Base-by-base conservation (phyloP, 2,113 vertebrate genomes). In the Ictalurus punctatus region DNA sequence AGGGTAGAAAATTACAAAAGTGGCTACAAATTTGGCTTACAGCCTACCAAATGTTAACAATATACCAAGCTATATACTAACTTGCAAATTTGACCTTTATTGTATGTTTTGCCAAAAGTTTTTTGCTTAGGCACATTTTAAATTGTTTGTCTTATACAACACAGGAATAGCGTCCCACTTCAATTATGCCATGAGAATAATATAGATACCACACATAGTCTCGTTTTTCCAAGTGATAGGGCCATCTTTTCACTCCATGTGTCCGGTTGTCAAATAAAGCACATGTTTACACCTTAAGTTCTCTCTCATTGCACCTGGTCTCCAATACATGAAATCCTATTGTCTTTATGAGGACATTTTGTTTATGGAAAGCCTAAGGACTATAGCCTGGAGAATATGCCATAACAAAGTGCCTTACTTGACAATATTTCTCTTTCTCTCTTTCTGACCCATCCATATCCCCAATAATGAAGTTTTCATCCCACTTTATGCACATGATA, bases 301-400 rank as follows among this genome's bases (percentile, higher is more conserved):
- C 34, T 73, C 1, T 4, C 19, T 58, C 54, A 85, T 85, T 85
- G 71, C 40, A 54, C 40, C 59, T 59, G 74, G 56, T 76, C 40
- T 76, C 27, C n/a, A 73, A n/a, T 59, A 73, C 56, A 58, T 37
- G 30, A 17, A 44, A 76, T n/a, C 63, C 34, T 34, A 83, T 23
- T 83, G 81, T 78, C 56, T 86, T 44, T 78, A 56, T 71, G 52
- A 59, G 81, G 58, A 19, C 1, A 59, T 59, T 54, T 74, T n/a
- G 27, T 63, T 83, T 83, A 44, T 83, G 58, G 23, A 82, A 82
- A 59, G 25, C 56, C 80, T 23, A 56, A 59, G 52, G 56, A n/a
- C 30, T 83, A 83, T 83, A 63, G 9, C 9, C 44, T 6, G 9
- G 48, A 48, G 48, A 48, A 48, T 48, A 37, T 63, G 81, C 63